Evolutionary conservation across 2,113 vertebrate genomes (phyloP), one percentile per base, ranked within the genome.

Genomic region (Orientallactaga bullata): DNA sequence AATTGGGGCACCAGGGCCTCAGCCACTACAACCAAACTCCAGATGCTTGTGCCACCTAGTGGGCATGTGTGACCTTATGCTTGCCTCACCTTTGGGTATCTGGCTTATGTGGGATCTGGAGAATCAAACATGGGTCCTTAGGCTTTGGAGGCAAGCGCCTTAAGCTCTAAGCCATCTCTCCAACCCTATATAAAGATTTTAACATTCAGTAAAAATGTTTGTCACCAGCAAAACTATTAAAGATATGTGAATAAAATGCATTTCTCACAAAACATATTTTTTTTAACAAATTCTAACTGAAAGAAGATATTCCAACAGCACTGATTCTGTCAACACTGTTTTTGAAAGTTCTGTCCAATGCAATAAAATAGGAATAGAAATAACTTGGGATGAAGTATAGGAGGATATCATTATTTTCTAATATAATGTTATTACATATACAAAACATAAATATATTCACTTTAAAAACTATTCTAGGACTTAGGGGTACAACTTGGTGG

Each of bases 391-490:
- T 55, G 23, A 17, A 78, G 88, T 61, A 61, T 13, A 86, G 16
- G 71, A 85, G 87, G 79, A 78, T n/a, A 69, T 35, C 69, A 78
- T 28, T 37, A 78, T 63, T 88, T 83, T 51, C 39, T 78, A 32
- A 55, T 79, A 8, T 63, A 79, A 83, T 88, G 11, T 76, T 32
- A 20, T n/a, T 32, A 3, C 42, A 20, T 42, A 30, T 78, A 37
- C 24, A 71, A 83, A 87, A 76, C 37, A 47, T 88, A 76, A 91
- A 88, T 47, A 83, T 39, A 47, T 61, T 76, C 60, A 35, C 39
- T 89, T 91, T 89, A 73, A 87, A 71, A 93, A 32, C 20, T 78
- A 28, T 82, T 94, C 58, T 7, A 63, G 66, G 37, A 30, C 39
- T 26, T 68, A 15, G 65, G 20, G n/a, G 2, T 60, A 5, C 66